These are phyloP conservation scores for Seira musarum DNA, from an alignment of 2,888 invertebrate species.

Conservation along the genomic window DNA sequence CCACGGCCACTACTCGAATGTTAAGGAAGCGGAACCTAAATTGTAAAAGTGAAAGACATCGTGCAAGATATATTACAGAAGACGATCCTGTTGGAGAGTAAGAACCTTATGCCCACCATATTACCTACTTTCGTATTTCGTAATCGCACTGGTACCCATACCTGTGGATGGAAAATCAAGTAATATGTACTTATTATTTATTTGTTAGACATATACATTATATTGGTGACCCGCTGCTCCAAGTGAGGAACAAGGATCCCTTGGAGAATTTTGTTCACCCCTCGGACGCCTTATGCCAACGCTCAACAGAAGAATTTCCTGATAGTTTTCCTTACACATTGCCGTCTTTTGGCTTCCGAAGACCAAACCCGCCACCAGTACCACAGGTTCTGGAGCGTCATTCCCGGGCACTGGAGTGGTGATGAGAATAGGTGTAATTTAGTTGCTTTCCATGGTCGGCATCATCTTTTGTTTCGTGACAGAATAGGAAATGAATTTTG, in stretches of 20 bases:
- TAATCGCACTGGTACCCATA: no score
- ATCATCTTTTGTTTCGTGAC: slow-evolving; percentile 74
- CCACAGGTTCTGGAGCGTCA: slow-evolving; percentile 80
- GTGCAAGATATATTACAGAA: slow-evolving; percentile 8
- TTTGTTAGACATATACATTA: slow-evolving; percentile 79
- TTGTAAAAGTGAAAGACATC: background rate
- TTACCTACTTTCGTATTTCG: no score
- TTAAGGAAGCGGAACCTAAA: slow-evolving; percentile 70
- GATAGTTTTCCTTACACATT: slow-evolving; percentile 75
- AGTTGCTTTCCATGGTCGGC: slow-evolving; percentile 82
- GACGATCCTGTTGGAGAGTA: slow-evolving; percentile 68
- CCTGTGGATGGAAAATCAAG: no score
- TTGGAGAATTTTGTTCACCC: slow-evolving; percentile 76
- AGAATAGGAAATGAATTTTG: slow-evolving; percentile 72
- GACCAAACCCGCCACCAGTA: slow-evolving; percentile 70
- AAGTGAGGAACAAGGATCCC: slow-evolving; percentile 81
- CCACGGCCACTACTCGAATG: slow-evolving; percentile 74
- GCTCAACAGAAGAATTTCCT: slow-evolving; percentile 62
- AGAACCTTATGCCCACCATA: no score
- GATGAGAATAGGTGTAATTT: slow-evolving; percentile 84
- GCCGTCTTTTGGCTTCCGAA: slow-evolving; percentile 76
- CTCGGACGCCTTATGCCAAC: slow-evolving; percentile 67
- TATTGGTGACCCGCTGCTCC: slow-evolving; percentile 79
- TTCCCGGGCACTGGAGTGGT: slow-evolving; percentile 91
- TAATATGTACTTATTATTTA: no score